phyloP scores from a whole-genome alignment of 2,888 invertebrate species.

The Mactromeris polynyma region DNA sequence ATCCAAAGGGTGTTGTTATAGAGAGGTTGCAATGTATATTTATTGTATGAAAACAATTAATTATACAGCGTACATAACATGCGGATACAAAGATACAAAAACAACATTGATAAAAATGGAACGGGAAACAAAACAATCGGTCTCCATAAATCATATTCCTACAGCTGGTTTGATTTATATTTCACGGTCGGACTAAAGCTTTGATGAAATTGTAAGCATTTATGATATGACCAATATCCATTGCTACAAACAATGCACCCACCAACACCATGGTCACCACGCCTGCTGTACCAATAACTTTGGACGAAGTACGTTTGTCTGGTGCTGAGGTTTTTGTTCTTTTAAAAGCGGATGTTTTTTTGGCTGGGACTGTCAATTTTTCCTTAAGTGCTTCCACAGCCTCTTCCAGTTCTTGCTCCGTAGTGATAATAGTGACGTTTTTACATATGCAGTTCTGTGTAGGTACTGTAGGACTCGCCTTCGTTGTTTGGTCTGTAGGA shows the following conservation, averaged over 20 bases:
- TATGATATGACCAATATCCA: slow-evolving; percentile 46
- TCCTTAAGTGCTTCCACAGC: slow-evolving; percentile 14
- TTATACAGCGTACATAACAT: too few relatives aligned
- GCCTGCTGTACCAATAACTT: slow-evolving; percentile 41
- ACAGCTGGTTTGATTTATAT: too few relatives aligned
- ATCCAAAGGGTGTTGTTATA: too few relatives aligned
- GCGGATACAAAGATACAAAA: too few relatives aligned
- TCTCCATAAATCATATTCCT: too few relatives aligned
- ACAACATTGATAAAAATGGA: too few relatives aligned
- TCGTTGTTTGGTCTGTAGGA: background rate
- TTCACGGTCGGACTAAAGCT: background rate
- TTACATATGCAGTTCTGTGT: slow-evolving; percentile 15
- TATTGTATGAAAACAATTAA: too few relatives aligned
- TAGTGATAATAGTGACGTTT: slow-evolving; percentile 5
- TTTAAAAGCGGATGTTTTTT: slow-evolving; percentile 36
- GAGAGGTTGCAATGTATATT: too few relatives aligned
- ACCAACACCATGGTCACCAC: slow-evolving; percentile 21
- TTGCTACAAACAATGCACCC: slow-evolving; percentile 19
- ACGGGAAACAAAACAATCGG: too few relatives aligned
- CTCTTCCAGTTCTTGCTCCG: slow-evolving; percentile 20
- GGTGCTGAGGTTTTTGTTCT: slow-evolving; percentile 26
- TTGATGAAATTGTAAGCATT: slow-evolving; percentile 25
- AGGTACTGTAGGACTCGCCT: background rate
- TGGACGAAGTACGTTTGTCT: slow-evolving; percentile 30
- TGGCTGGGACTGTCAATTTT: slow-evolving; percentile 33